Percentiles rank a stretch among this genome's conserved stretches.
Conservation (phyloP, 2,797 vertebrate species). For the Lophius americanus region DNA sequence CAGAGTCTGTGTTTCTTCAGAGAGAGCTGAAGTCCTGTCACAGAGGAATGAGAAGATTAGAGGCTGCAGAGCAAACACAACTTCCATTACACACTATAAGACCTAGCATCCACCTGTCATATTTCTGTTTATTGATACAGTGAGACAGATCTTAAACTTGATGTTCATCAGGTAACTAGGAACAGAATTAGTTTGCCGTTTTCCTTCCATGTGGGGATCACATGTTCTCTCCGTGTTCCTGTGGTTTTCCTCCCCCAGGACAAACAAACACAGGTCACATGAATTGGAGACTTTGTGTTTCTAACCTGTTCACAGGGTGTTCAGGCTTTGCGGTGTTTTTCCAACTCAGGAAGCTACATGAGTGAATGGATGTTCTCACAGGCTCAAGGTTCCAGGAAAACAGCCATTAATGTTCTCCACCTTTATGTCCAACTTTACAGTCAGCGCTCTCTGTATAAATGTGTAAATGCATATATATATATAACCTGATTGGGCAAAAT, state of each 20-base stretch:
- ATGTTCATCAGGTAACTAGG: not conserved
- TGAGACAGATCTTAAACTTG: not conserved
- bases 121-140: not conserved
- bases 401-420: not conserved
- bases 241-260: constrained; percentile 30
- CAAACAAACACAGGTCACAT: constrained; percentile 56
- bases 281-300: constrained; percentile 48
- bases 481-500: no score
- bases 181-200: constrained; percentile 8
- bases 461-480: not conserved
- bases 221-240: constrained; percentile 51
- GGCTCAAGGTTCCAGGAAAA: constrained; percentile 8
- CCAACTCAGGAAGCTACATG: constrained; percentile 17
- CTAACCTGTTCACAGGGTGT: constrained; percentile 56
- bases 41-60: no score
- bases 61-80: constrained; percentile 1
- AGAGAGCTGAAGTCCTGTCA: no score
- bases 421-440: constrained; percentile 19
- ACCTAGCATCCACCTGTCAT: constrained; percentile 18
- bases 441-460: no score
- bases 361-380: constrained; percentile 33
- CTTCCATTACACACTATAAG: constrained; percentile 3
- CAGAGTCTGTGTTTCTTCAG: no score
- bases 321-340: constrained; percentile 54
- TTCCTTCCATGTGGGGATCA: constrained; percentile 40